A percentile compares a stretch with the other conserved stretches of the same genome.
Evolutionary conservation across 2,797 vertebrate species (phyloP).

Genomic region (Notolepis coatsorum): DNA sequence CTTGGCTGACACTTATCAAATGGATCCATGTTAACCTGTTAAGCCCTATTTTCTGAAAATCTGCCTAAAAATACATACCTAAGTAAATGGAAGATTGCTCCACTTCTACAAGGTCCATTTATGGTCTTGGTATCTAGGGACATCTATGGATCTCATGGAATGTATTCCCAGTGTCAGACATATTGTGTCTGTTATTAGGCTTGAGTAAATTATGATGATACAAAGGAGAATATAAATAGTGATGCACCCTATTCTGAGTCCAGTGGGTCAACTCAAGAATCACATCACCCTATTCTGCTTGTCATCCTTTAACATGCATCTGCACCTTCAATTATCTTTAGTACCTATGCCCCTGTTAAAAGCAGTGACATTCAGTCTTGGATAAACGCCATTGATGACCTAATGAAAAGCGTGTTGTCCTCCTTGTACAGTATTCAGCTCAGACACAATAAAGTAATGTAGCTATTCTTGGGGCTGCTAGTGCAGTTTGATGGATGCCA

Average conservation of each 20-base stretch:
- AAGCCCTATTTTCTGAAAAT: no score
- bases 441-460: slow-evolving; percentile 78
- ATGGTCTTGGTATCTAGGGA: no score
- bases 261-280: slow-evolving; percentile 26
- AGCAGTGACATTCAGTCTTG: slow-evolving; percentile 12
- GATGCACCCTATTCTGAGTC: no score
- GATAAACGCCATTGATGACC: slow-evolving; percentile 4
- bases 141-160: no score
- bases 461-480: slow-evolving; percentile 75
- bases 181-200: no score
- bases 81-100: no score
- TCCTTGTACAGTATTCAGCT: slow-evolving; percentile 58
- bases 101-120: no score
- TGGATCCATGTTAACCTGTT: no score
- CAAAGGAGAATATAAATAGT: slow-evolving; percentile 25
- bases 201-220: slow-evolving; percentile 50
- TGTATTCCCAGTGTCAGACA: no score
- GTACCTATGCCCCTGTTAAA: slow-evolving; percentile 21
- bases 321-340: background rate
- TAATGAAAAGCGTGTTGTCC: slow-evolving; percentile 59
- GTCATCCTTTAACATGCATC: slow-evolving; percentile 5
- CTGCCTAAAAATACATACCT: no score
- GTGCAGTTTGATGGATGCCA: slow-evolving; percentile 69
- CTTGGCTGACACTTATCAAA: no score
- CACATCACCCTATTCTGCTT: slow-evolving; percentile 34